Percentiles rank a stretch among this genome's conserved stretches.
phyloP scores from a whole-genome alignment of 2,888 invertebrate species.

The Scaptomyza tumidula region DNA sequence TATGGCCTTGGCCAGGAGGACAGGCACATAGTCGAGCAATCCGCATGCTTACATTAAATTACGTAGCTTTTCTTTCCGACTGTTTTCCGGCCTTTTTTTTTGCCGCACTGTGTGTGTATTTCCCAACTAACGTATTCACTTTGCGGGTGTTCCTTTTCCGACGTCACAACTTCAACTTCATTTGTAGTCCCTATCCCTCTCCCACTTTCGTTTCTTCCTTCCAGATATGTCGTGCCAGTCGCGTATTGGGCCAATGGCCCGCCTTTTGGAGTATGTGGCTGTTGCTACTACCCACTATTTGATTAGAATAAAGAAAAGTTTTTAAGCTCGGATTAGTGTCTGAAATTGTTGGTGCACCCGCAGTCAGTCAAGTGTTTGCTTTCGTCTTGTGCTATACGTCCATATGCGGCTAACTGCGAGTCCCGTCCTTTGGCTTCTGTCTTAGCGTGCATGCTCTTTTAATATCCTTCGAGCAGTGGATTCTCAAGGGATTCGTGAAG shows the following conservation, averaged over 20 bases:
- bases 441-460: conserved; percentile 32
- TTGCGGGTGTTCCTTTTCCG: conserved; percentile 48
- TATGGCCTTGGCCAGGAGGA: conserved; percentile 17
- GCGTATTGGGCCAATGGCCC: conserved; percentile 60
- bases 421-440: not conserved
- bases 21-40: conserved; percentile 17
- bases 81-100: conserved; percentile 53
- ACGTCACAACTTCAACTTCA: conserved; percentile 52
- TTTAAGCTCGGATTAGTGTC: conserved; percentile 80
- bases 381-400: conserved; percentile 5
- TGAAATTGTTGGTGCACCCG: conserved; percentile 48
- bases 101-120: conserved; percentile 21
- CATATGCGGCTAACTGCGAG: not conserved
- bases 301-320: conserved; percentile 80
- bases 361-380: conserved; percentile 64
- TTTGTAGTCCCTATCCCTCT: conserved; percentile 20
- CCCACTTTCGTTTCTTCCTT: not conserved
- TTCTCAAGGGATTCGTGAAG: conserved; percentile 38
- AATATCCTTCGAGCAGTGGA: conserved; percentile 34
- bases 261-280: not conserved
- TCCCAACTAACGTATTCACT: conserved; percentile 60
- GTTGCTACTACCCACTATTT: conserved; percentile 50
- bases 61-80: conserved; percentile 74
- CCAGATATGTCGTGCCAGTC: conserved; percentile 47
- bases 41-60: conserved; percentile 76